Percentiles rank a stretch among this genome's conserved stretches.
These are phyloP conservation scores for Parazoanthus darwini DNA, from an alignment of 92 coral and sea anemone species.

Conservation along the genomic window DNA sequence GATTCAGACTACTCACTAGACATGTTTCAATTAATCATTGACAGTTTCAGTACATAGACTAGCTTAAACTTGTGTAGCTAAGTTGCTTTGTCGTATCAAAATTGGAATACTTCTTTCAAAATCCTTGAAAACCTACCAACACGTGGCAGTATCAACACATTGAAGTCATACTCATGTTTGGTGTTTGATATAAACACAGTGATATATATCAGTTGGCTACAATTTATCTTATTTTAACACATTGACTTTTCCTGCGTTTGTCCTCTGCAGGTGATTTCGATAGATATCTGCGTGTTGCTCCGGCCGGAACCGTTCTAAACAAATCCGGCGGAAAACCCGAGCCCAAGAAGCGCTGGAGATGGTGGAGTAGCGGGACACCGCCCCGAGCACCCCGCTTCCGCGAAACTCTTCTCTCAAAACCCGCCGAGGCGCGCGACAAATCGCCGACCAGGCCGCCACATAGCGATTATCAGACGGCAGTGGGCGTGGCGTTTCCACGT, in stretches of 20 bases:
- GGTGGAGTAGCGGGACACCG: slow-evolving; percentile 86
- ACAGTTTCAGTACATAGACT: too few species aligned
- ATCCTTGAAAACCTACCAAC: too few species aligned
- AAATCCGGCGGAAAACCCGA: slow-evolving; percentile 83
- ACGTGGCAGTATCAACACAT: too few species aligned
- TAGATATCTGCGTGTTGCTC: slow-evolving; percentile 56
- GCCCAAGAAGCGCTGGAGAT: slow-evolving; percentile 84
- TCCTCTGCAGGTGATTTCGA: slow-evolving; percentile 51
- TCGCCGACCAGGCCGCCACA: slow-evolving; percentile 77
- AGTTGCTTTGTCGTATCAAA: too few species aligned
- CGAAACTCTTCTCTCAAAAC: slow-evolving; percentile 80
- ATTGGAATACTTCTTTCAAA: too few species aligned
- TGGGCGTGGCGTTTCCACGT: slow-evolving; percentile 89
- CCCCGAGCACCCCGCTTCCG: slow-evolving; percentile 87
- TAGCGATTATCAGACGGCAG: slow-evolving; percentile 84
- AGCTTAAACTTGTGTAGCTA: too few species aligned
- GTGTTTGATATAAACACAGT: too few species aligned
- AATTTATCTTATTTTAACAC: neutral
- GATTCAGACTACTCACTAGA: too few species aligned
- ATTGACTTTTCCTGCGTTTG: neutral
- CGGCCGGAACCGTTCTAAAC: slow-evolving; percentile 64
- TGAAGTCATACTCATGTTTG: too few species aligned
- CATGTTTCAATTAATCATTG: too few species aligned
- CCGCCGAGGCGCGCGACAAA: slow-evolving; percentile 77
- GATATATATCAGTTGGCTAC: too few species aligned